phyloP scores from a whole-genome alignment of 2,113 vertebrate species.

The Crotophaga sulcirostris region DNA sequence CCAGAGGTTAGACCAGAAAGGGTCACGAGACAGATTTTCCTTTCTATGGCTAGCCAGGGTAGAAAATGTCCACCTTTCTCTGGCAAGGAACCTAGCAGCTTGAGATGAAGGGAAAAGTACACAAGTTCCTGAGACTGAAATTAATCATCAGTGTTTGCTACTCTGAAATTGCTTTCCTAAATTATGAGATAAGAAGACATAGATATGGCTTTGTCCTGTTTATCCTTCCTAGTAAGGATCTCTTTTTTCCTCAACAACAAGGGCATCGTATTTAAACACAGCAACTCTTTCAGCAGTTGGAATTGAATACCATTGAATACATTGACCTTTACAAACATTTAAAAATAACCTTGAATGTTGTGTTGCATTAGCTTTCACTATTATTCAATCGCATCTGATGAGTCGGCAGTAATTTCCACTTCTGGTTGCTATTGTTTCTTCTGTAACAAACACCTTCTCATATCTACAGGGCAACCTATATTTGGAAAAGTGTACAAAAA shows the following conservation, averaged over 20 bases:
- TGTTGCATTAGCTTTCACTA: constrained; percentile 57
- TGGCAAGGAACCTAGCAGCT: neutral
- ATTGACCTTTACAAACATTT: constrained; percentile 59
- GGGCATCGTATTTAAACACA: constrained; percentile 11
- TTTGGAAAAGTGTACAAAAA: constrained; percentile 11
- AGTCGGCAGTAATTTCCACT: constrained; percentile 52
- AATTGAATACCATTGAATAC: constrained; percentile 48
- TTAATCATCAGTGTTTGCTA: neutral
- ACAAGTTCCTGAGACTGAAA: neutral
- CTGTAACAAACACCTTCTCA: constrained; percentile 35
- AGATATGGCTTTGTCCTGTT: neutral
- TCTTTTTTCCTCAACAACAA: constrained; percentile 31
- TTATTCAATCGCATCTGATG: constrained; percentile 54
- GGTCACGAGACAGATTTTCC: neutral
- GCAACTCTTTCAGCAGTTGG: neutral
- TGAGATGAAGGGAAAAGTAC: neutral
- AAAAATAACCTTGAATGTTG: constrained; percentile 52
- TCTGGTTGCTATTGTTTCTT: constrained; percentile 50
- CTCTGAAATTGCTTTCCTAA: constrained; percentile 7
- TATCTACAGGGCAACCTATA: constrained; percentile 21
- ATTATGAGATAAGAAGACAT: neutral
- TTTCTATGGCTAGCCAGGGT: neutral
- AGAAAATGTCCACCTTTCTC: neutral
- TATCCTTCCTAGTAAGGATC: neutral
- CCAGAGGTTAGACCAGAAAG: neutral